A percentile compares a stretch with the other conserved stretches of the same genome.
These are phyloP conservation scores for Pandion haliaetus DNA, from an alignment of 2,113 vertebrate species.

Conservation along the genomic window DNA sequence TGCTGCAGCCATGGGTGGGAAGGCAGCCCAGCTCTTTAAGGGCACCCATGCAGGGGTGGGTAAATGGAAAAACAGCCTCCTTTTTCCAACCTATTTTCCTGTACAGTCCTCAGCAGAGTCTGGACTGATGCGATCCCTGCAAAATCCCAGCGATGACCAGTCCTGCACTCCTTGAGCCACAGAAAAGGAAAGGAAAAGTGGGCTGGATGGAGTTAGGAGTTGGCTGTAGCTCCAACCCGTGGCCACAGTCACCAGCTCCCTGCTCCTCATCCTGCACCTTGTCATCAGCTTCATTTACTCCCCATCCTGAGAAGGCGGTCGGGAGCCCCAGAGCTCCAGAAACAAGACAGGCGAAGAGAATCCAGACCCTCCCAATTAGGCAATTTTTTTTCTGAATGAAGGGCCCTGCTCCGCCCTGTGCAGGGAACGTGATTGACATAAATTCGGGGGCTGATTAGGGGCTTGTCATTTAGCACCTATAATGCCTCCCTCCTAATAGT, in stretches of 20 bases:
- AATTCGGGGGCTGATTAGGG: constrained; percentile 9
- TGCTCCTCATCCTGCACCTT: not conserved
- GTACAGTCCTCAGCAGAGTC: not conserved
- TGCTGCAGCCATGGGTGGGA: not conserved
- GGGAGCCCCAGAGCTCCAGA: not conserved
- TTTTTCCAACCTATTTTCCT: not conserved
- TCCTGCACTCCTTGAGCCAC: fast-evolving
- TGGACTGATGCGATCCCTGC: not conserved
- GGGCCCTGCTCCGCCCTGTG: not conserved
- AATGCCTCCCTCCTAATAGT: constrained; percentile 20
- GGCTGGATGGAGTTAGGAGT: fast-evolving
- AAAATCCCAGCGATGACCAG: not conserved
- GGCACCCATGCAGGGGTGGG: fast-evolving
- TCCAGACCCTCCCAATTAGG: constrained; percentile 27
- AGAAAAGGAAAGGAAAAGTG: not conserved
- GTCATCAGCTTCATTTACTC: fast-evolving
- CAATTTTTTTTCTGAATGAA: not conserved
- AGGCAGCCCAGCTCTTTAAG: not conserved
- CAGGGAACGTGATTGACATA: not conserved
- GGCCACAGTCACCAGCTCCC: not conserved
- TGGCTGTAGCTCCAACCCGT: not conserved
- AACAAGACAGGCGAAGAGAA: not conserved
- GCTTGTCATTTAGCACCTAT: constrained; percentile 50
- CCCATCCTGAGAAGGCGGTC: not conserved
- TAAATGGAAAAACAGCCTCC: not conserved